Percentiles rank a stretch among this genome's conserved stretches.
Evolutionary conservation across 2,888 invertebrate genomes (phyloP).

Genomic region (Sepiola atlantica): DNA sequence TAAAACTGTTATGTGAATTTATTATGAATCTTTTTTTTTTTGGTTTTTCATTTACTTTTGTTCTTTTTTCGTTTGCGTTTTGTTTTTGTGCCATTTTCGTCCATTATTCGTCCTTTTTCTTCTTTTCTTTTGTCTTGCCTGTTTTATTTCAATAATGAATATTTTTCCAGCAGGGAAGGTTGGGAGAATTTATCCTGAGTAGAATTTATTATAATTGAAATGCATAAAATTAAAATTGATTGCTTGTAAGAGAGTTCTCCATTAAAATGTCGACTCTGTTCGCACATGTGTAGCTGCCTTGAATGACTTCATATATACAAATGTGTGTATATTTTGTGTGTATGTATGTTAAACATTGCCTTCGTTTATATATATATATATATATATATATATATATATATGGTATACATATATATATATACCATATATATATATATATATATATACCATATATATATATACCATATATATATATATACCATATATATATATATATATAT

Average conservation of each 20-base stretch:
- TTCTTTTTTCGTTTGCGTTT: background rate
- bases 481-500: too few species aligned
- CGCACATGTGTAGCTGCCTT: background rate
- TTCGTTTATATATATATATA: background rate
- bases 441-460: background rate
- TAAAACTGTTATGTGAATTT: background rate
- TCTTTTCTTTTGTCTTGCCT: background rate
- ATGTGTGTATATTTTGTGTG: background rate
- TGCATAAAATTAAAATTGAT: background rate
- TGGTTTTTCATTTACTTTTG: background rate
- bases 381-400: background rate
- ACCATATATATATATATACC: too few species aligned
- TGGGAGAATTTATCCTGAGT: background rate
- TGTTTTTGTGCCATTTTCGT: background rate
- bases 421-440: background rate
- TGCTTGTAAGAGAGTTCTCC: background rate
- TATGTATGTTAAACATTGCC: too few species aligned
- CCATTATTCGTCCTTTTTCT: too few species aligned
- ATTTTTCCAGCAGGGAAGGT: background rate
- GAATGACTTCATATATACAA: background rate
- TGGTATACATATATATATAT: background rate
- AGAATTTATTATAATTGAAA: conserved; percentile 10
- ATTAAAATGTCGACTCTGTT: background rate
- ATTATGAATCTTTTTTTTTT: too few species aligned
- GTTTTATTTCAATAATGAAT: conserved; percentile 32